Conservation (phyloP, 2,113 vertebrate genomes). For the Arenaria interpres region DNA sequence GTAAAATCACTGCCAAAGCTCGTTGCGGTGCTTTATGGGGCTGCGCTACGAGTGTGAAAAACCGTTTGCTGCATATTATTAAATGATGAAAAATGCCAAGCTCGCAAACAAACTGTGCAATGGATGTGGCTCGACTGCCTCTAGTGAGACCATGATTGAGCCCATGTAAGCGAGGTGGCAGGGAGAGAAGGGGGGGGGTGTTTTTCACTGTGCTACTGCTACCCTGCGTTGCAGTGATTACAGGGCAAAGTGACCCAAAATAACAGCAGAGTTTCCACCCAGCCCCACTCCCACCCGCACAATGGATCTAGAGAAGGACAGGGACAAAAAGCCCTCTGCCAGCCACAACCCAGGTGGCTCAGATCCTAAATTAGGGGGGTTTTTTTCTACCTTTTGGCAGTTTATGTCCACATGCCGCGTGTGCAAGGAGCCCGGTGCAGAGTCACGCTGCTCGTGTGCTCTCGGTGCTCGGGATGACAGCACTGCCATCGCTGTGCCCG, state of each 20-base stretch:
- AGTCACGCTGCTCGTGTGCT: no score
- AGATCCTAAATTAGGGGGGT: no score
- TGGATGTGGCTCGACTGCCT: background rate
- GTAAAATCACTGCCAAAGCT: background rate
- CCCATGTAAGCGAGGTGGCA: background rate
- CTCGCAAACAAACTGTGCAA: background rate
- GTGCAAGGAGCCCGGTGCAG: background rate
- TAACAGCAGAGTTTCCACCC: background rate
- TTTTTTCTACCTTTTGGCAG: background rate
- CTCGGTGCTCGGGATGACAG: background rate
- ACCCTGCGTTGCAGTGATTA: background rate
- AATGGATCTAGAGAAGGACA: background rate
- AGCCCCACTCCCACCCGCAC: background rate
- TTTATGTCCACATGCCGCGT: accelerated
- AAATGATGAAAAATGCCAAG: slow-evolving; percentile 15
- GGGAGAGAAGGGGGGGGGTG: background rate
- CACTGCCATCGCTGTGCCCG: no score
- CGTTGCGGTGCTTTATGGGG: background rate
- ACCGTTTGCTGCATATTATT: slow-evolving; percentile 1
- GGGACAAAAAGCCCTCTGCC: background rate
- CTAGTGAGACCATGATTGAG: background rate
- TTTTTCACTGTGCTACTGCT: background rate
- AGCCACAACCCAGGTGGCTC: background rate
- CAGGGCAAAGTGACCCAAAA: background rate
- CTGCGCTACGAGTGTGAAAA: slow-evolving; percentile 18